phyloP scores from a whole-genome alignment of 2,113 vertebrate species.

The Embiotoca jacksoni region DNA sequence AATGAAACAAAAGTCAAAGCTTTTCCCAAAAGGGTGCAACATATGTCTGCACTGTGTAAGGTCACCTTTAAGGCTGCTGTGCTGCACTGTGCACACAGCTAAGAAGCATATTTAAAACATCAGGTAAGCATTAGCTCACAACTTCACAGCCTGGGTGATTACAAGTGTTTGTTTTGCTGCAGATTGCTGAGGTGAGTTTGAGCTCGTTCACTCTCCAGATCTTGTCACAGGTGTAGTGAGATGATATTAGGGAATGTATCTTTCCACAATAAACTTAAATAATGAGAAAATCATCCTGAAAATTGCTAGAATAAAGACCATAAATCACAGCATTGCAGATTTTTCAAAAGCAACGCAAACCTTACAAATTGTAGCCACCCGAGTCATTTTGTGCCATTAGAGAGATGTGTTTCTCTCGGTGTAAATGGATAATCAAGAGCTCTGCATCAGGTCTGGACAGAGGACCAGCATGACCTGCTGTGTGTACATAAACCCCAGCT shows the following conservation, averaged over 20 bases:
- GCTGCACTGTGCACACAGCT: slow-evolving; percentile 2
- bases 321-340: slow-evolving; percentile 15
- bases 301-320: background rate
- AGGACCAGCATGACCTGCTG: slow-evolving; percentile 65
- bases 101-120: slow-evolving; percentile 30
- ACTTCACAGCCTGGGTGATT: slow-evolving; percentile 25
- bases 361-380: slow-evolving; percentile 20
- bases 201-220: slow-evolving; percentile 3
- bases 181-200: slow-evolving; percentile 19
- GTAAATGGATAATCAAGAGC: slow-evolving; percentile 49
- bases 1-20: slow-evolving; percentile 50
- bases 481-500: slow-evolving; percentile 62
- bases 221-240: slow-evolving; percentile 23
- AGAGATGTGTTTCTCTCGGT: slow-evolving; percentile 48
- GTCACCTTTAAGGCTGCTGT: slow-evolving; percentile 61
- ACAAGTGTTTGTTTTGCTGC: slow-evolving; percentile 31
- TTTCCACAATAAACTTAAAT: slow-evolving; percentile 19
- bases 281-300: slow-evolving; percentile 26
- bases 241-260: slow-evolving; percentile 3
- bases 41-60: slow-evolving; percentile 43
- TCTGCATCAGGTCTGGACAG: slow-evolving; percentile 50
- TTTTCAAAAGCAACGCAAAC: slow-evolving; percentile 30
- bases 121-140: slow-evolving; percentile 25
- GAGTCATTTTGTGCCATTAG: slow-evolving; percentile 48
- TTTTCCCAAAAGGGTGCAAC: slow-evolving; percentile 59